A percentile compares a stretch with the other conserved stretches of the same genome.
These are phyloP conservation scores for Trichogramma pretiosum DNA, from an alignment of 1,140 invertebrate species.

Conservation along the genomic window DNA sequence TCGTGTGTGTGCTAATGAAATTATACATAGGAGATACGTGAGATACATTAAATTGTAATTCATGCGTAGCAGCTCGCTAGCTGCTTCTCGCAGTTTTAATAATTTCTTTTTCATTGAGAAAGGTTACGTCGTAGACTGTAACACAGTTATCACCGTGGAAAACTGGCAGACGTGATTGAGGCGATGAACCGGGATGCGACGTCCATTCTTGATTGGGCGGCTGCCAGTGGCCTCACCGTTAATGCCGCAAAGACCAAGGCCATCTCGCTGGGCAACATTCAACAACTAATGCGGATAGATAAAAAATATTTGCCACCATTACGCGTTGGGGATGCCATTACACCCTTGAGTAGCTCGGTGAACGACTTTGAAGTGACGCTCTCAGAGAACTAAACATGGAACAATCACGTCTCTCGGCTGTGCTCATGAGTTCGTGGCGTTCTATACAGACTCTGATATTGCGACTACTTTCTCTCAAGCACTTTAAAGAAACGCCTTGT, in stretches of 20 bases:
- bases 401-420: not conserved
- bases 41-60: too few relatives aligned
- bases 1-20: too few relatives aligned
- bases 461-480: not conserved
- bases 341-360: not conserved
- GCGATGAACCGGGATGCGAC: too few relatives aligned
- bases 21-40: too few relatives aligned
- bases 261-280: not conserved
- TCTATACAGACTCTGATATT: not conserved
- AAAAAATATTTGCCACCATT: not conserved
- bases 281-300: not conserved
- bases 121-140: too few relatives aligned
- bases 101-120: too few relatives aligned
- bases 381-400: not conserved
- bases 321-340: not conserved
- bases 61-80: too few relatives aligned
- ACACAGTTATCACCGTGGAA: too few relatives aligned
- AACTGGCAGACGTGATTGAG: too few relatives aligned
- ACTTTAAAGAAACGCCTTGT: not conserved
- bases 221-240: not conserved
- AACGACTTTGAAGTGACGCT: not conserved
- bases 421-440: not conserved
- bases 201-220: not conserved
- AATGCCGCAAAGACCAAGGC: not conserved
- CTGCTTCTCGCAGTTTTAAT: too few relatives aligned